phyloP scores from a whole-genome alignment of 2,888 invertebrate genomes.

The Mimachlamys varia region DNA sequence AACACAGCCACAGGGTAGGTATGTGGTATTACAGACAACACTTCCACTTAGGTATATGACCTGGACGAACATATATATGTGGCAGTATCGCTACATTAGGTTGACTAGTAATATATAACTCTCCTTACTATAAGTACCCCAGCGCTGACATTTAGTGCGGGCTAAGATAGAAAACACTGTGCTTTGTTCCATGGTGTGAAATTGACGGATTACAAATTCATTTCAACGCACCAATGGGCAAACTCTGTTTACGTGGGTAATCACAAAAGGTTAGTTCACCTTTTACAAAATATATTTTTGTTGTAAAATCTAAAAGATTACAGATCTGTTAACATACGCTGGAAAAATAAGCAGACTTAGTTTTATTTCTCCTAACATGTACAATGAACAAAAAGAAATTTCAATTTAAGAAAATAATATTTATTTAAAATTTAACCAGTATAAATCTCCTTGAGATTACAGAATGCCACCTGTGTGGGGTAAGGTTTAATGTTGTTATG shows the following conservation, averaged over 20 bases:
- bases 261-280: background rate
- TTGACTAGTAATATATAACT: background rate
- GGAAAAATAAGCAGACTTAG: no score
- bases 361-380: no score
- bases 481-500: background rate
- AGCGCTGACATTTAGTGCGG: background rate
- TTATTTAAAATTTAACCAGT: no score
- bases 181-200: background rate
- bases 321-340: background rate
- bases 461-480: background rate
- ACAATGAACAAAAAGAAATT: no score
- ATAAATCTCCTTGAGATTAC: background rate
- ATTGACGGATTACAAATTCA: constrained; percentile 5
- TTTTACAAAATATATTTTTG: background rate
- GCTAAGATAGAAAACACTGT: background rate
- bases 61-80: background rate
- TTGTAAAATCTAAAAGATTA: no score
- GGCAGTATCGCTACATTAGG: background rate
- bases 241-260: background rate
- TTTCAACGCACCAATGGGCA: background rate
- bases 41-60: background rate
- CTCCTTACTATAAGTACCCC: background rate
- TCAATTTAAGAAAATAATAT: no score
- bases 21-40: background rate
- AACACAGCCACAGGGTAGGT: background rate